Percentiles rank a stretch among this genome's conserved stretches.
phyloP scores from a whole-genome alignment of 2,888 invertebrate genomes.

The Hydraecia micacea region DNA sequence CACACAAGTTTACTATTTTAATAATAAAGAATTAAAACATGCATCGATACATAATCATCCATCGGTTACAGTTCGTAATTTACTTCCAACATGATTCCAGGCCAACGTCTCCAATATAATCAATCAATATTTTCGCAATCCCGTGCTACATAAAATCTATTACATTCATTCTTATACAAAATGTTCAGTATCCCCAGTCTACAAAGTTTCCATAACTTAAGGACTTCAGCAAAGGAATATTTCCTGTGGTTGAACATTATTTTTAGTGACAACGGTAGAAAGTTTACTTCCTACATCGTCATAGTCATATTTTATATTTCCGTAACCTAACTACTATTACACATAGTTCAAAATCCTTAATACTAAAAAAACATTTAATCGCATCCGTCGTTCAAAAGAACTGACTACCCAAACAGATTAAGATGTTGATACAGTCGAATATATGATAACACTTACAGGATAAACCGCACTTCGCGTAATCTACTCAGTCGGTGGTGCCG shows the following conservation, averaged over 20 bases:
- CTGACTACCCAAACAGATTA: slow-evolving; percentile 38
- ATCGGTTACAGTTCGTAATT: slow-evolving; percentile 21
- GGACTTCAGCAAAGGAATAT: slow-evolving; percentile 46
- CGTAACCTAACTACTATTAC: slow-evolving; percentile 31
- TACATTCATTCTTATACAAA: slow-evolving; percentile 32
- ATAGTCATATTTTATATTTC: slow-evolving; percentile 20
- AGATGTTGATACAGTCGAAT: slow-evolving; percentile 50
- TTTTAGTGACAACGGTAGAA: slow-evolving; percentile 28
- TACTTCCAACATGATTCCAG: slow-evolving; percentile 46
- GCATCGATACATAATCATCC: slow-evolving; percentile 34
- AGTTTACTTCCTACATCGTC: slow-evolving; percentile 42
- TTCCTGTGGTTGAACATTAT: slow-evolving; percentile 30
- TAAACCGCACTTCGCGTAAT: slow-evolving; percentile 48
- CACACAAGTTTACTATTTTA: slow-evolving; percentile 54
- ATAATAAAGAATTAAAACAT: slow-evolving; percentile 48
- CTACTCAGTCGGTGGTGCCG: slow-evolving; percentile 65
- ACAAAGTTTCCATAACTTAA: slow-evolving; percentile 44
- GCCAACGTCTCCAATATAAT: slow-evolving; percentile 48
- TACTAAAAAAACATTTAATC: slow-evolving; percentile 54
- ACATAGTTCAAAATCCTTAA: slow-evolving; percentile 47
- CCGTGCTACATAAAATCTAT: slow-evolving; percentile 34
- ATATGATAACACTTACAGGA: slow-evolving; percentile 54
- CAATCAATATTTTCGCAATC: slow-evolving; percentile 43
- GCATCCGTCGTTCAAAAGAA: slow-evolving; percentile 57
- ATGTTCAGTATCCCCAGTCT: slow-evolving; percentile 49